Evolutionary conservation across 2,113 vertebrate species (phyloP).

Genomic region (Heptranchias perlo): DNA sequence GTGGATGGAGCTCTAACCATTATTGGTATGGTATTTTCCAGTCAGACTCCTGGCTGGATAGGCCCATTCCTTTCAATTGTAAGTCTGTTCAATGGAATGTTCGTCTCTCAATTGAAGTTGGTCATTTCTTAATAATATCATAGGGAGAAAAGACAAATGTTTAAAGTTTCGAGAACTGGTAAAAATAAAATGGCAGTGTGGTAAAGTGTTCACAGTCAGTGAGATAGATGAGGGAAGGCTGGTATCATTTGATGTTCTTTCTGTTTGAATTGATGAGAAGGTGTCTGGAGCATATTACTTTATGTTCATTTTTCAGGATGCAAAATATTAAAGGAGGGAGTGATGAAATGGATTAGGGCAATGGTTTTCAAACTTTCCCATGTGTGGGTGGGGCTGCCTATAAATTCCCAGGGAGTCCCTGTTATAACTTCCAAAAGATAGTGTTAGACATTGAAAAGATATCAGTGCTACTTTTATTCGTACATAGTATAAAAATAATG

Average conservation of each 20-base stretch:
- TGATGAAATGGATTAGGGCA: not conserved
- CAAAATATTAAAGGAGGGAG: not conserved
- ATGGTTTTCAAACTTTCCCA: not conserved
- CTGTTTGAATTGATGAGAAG: not conserved
- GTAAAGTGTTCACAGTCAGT: not conserved
- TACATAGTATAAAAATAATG: not conserved
- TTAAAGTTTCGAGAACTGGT: not conserved
- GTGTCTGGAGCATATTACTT: not conserved
- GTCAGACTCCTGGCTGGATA: constrained; percentile 55
- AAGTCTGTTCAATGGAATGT: not conserved
- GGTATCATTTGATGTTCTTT: not conserved
- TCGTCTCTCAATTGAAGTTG: not conserved
- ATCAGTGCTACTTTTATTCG: not conserved
- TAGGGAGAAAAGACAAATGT: not conserved
- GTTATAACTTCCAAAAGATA: not conserved
- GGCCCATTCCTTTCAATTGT: not conserved
- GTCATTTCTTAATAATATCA: not conserved
- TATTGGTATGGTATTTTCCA: constrained; percentile 58
- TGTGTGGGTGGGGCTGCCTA: not conserved
- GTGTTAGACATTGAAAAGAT: not conserved
- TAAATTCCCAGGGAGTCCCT: not conserved
- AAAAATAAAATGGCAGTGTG: not conserved
- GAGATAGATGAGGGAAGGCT: not conserved
- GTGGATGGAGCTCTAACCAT: no score
- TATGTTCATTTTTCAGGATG: not conserved